A percentile compares a stretch with the other conserved stretches of the same genome.
Evolutionary conservation across 1,140 invertebrate genomes (phyloP).

Genomic region (Drosophila mayri): DNA sequence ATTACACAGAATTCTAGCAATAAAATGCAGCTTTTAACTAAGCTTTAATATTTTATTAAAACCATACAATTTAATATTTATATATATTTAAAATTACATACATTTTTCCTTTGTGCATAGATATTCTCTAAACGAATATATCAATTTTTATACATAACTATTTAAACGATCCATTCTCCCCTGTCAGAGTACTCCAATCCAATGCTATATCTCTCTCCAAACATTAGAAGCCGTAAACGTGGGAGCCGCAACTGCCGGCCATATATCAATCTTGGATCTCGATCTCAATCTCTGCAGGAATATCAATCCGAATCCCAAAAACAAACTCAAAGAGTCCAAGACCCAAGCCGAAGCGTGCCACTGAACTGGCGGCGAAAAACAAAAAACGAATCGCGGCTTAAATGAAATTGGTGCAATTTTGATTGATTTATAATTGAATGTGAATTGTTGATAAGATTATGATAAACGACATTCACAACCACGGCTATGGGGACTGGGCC

Average conservation of each 20-base stretch:
- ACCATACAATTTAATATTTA: background rate
- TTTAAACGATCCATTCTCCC: slow-evolving; percentile 63
- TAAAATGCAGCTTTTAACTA: background rate
- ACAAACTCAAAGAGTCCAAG: slow-evolving; percentile 10
- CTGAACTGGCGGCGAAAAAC: slow-evolving; percentile 60
- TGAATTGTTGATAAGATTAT: slow-evolving; percentile 84
- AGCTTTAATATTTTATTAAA: background rate
- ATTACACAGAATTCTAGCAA: background rate
- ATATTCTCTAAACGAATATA: slow-evolving; percentile 51
- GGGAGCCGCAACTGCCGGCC: slow-evolving; percentile 63
- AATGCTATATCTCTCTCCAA: slow-evolving; percentile 11
- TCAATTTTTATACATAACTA: slow-evolving; percentile 52
- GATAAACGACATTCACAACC: slow-evolving; percentile 81
- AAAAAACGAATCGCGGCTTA: slow-evolving; percentile 59
- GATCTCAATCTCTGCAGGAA: slow-evolving; percentile 42
- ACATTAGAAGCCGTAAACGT: slow-evolving; percentile 69
- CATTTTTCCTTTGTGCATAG: background rate
- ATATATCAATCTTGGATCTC: slow-evolving; percentile 67
- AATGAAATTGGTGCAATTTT: slow-evolving; percentile 83
- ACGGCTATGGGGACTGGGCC: slow-evolving; percentile 7
- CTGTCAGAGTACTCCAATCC: slow-evolving; percentile 42
- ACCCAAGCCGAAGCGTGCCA: slow-evolving; percentile 51
- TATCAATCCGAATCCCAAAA: slow-evolving; percentile 29
- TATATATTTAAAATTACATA: too few species aligned
- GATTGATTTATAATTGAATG: slow-evolving; percentile 84